Base-by-base conservation (phyloP, 2,113 vertebrate genomes). In the Megaceryle torquata region DNA sequence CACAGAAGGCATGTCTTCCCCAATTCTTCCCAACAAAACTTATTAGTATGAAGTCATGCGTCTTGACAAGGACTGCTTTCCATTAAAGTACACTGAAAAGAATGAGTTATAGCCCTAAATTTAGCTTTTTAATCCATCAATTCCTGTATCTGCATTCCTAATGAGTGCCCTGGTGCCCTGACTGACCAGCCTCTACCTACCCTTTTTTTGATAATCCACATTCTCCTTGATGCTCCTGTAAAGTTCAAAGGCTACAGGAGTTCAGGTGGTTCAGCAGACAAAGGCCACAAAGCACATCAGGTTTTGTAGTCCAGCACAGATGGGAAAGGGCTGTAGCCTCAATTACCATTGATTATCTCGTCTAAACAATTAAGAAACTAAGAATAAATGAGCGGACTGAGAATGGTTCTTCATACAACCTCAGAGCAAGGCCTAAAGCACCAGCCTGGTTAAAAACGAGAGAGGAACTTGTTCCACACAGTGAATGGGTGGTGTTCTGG, bases 261-360 rank as follows among this genome's bases (percentile, higher is more conserved):
- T 48, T 87, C 33, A 37, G 10, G 26, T 72, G 59, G 25, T 64
- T 77, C 60, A 76, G 64, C 59, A 60, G 29, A 21, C 64, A 48
- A 14, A 3, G 1, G 54, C 39, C 41, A 41, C 28, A 64, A 77
- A 81, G 33, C 16, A 74, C 0, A 0, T 1, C 28, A 43, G 21
- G 5, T 81, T 83, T 43, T 56, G 28, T 54, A 41, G 29, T 18
- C 16, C 50, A 65, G 44, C 10, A 51, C 13, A 54, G 15, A 56
- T 10, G 51, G 68, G 33, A 56, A 81, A 77, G 39, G 29, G 26
- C n/a, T 64, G 21, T 31, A 63, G 51, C 46, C 93, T 80, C 17
- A 37, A 1, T 20, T 19, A 19, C 1, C 0, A 21, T 44, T 44
- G 59, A 35, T 77, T 68, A n/a, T 50, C 21, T 86, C 13, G 4